Evolutionary conservation across 2,888 invertebrate genomes (phyloP).

Genomic region (Rhingia campestris): DNA sequence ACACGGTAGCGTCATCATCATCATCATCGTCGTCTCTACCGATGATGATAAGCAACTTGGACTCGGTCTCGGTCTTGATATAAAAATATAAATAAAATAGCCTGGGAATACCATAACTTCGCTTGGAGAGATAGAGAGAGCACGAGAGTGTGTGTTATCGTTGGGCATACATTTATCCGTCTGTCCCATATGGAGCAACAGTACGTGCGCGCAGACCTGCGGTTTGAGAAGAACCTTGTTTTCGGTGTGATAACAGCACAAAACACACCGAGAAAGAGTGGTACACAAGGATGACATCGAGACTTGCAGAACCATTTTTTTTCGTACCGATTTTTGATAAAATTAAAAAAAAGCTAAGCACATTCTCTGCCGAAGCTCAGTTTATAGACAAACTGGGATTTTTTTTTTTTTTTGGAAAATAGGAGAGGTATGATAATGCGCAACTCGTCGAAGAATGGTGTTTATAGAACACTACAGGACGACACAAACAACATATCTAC

Average conservation of each 20-base stretch:
- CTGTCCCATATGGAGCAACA: constrained; percentile 58
- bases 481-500: neutral
- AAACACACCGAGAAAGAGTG: constrained; percentile 22
- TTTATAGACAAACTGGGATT: neutral
- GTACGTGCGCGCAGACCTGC: constrained; percentile 70
- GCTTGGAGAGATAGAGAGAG: constrained; percentile 33
- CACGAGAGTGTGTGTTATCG: neutral
- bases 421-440: constrained; percentile 49
- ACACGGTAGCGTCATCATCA: no score
- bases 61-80: constrained; percentile 21
- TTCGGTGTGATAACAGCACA: constrained; percentile 36
- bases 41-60: constrained; percentile 53
- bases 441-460: constrained; percentile 57
- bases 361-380: constrained; percentile 28
- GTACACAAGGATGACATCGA: constrained; percentile 40
- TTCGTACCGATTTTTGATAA: neutral
- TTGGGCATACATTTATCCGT: neutral
- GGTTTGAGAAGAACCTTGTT: constrained; percentile 47
- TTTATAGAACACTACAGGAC: constrained; percentile 12
- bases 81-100: constrained; percentile 61
- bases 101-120: constrained; percentile 64
- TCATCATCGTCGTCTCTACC: constrained; percentile 24
- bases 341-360: constrained; percentile 29
- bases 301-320: constrained; percentile 34
- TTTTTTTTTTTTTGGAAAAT: constrained; percentile 21